Evolutionary conservation across 2,113 vertebrate genomes (phyloP).

Genomic region (Emydocephalus ijimae): DNA sequence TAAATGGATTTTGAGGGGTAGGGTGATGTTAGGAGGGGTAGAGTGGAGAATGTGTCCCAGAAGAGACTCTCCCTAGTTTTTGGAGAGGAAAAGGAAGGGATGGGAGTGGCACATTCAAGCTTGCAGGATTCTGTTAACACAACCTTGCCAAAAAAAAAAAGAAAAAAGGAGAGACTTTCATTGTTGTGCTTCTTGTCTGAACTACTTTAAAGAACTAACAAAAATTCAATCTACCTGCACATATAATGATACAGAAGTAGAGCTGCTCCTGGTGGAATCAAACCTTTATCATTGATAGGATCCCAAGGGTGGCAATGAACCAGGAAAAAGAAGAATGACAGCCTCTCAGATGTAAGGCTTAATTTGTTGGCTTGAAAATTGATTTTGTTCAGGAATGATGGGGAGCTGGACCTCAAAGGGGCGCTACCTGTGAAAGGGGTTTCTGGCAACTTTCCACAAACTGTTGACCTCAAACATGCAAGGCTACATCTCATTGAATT

Average conservation of each 20-base stretch:
- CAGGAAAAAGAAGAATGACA: neutral
- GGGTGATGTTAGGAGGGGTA: neutral
- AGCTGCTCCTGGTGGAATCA: neutral
- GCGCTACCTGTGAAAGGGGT: neutral
- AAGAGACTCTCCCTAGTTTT: neutral
- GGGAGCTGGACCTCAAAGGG: neutral
- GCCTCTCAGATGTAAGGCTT: neutral
- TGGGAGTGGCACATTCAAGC: neutral
- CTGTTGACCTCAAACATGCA: neutral
- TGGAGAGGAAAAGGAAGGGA: neutral
- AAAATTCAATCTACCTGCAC: neutral
- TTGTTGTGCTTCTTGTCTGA: neutral
- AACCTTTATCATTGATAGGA: neutral
- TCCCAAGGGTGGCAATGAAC: neutral
- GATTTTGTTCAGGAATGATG: neutral
- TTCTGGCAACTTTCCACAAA: neutral
- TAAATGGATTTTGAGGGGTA: neutral
- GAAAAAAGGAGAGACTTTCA: neutral
- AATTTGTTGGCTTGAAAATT: neutral
- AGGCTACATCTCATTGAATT: neutral
- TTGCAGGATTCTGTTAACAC: neutral
- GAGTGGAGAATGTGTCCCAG: neutral
- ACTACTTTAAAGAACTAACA: neutral
- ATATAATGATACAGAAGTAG: neutral
- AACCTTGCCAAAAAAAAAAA: neutral